Conservation (phyloP, 2,888 invertebrate species). For the Dysmachus trigonus region DNA sequence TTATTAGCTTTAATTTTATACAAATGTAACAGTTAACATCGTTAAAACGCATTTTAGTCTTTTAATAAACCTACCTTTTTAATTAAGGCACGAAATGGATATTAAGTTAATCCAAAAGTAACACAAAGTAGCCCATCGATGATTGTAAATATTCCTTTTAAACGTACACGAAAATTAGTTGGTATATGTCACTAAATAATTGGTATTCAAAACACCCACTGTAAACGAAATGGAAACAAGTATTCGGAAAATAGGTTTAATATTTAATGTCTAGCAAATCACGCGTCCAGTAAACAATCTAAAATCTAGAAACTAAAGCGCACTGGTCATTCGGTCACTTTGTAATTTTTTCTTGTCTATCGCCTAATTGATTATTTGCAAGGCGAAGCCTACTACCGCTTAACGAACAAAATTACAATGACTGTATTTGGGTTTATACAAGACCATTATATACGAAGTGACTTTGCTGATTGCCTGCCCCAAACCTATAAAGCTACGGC, state of each 20-base stretch:
- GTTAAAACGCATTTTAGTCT: no score
- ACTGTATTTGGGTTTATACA: constrained; percentile 40
- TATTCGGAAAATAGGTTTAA: neutral
- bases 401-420: constrained; percentile 47
- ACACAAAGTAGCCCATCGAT: neutral
- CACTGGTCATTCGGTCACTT: neutral
- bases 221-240: neutral
- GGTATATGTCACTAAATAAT: neutral
- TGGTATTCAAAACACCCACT: neutral
- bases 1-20: no score
- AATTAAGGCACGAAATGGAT: neutral
- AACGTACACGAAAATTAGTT: neutral
- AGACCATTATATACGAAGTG: constrained; percentile 46
- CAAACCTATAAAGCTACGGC: neutral
- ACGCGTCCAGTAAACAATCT: neutral
- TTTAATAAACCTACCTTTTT: neutral
- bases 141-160: neutral
- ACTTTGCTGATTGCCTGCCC: neutral
- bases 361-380: neutral
- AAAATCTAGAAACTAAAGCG: neutral
- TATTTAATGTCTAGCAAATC: neutral
- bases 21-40: no score
- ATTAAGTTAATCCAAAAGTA: neutral
- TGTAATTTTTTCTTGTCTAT: neutral
- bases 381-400: neutral